Evolutionary conservation across 1,140 invertebrate species (phyloP), one percentile per base, ranked within the genome.

Genomic region (Diabrotica undecimpunctata): DNA sequence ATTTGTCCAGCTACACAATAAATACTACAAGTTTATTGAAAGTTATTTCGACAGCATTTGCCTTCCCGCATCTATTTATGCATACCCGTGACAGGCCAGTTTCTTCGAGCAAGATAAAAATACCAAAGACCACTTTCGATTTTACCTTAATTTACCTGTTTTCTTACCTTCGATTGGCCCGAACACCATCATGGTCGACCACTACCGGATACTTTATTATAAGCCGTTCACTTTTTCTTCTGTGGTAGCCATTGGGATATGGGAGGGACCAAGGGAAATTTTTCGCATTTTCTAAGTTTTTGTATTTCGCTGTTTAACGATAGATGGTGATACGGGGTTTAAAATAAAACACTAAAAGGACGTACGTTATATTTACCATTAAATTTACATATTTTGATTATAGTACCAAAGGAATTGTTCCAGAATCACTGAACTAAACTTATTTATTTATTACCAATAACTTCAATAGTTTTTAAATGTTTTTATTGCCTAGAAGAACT

Each of bases 201-300:
- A 61, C 13, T 54, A 4, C 61, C 50, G 36, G 10, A 62, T 11
- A 61, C 54, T 62, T 67, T 62, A 66, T 69, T 69, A 46, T 66
- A 50, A 13, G 52, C n/a, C 13, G 37, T 50, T 66, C 65, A 67
- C 67, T 65, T 38, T 64, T 66, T 54, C 2, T 14, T 10, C 8
- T 6, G 39, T 12, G 68, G 63, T 67, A 36, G 70, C 70, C 70
- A 70, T 72, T 46, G 61, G 65, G 65, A 62, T 66, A 7, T 64
- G 55, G 62, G 62, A 55, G 62, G 25, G 62, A 38, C 62, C 37
- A 58, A 58, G 25, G 25, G 25, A 7, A 25, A 58, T 13, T 58
- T 58, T 38, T 39, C 7, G 9, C 11, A 12, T 46, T 58, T 38
- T 58, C n/a, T 11, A 12, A 25, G 25, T 25, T 25, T 25, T 25